Base-by-base conservation (phyloP, 1,140 invertebrate genomes). In the Eumaeus atala region DNA sequence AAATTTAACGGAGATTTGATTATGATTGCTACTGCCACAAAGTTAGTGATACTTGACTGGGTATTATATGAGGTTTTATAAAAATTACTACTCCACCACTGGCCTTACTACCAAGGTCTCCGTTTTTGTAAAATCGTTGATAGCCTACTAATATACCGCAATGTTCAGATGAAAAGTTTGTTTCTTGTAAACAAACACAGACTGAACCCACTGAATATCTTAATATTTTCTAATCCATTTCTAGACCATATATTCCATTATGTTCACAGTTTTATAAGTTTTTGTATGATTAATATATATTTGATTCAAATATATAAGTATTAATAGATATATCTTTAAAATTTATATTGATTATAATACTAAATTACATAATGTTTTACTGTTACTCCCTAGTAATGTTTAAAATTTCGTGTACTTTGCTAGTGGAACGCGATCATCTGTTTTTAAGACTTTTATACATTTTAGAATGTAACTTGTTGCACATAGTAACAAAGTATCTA, bases 101-200 rank as follows among this genome's bases (percentile, higher is more conserved):
- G 9, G 70, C 64, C 12, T 47, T 51, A 34, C 18, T 40, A 38
- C 55, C 47, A 1, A 62, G 40, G 9, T 6, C 9, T 54, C 61
- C 50, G 35, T 72, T 72, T 65, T 67, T 72, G 33, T 50, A 51
- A 21, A 57, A 61, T 14, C 16, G 7, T 14, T 56, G 14, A 50
- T 65, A 76, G 16, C 60, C 49, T 50, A 34, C 58, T 35, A 67
- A 6, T 21, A 47, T 57, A 8, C 28, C 59, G 17, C 44, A 54
- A 50, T 57, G 28, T 14, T 56, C 34, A 35, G 55, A 36, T 56
- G 56, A 66, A 38, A 74, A 70, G 51, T 75, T 70, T 10, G 67
- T 76, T 64, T 76, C 69, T 59, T 76, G 66, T 33, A 72, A 51
- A 52, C 70, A 68, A 40, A 70, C 62, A 36, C 61, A 58, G 12